These are phyloP conservation scores for Rana temporaria DNA, from an alignment of 2,113 vertebrate species.

Conservation along the genomic window DNA sequence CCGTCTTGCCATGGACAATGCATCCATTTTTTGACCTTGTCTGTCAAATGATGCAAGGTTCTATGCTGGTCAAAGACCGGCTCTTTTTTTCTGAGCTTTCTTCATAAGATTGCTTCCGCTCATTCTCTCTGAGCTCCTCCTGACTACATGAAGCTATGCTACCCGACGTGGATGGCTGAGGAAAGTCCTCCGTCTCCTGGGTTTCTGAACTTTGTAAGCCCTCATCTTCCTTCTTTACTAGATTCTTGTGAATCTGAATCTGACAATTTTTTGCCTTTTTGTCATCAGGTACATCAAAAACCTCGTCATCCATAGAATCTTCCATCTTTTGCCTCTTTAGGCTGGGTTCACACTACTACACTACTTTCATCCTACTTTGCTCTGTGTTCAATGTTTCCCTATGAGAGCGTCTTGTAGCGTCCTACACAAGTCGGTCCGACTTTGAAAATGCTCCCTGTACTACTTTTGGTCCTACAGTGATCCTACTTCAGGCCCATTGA, in stretches of 20 bases:
- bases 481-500: no score
- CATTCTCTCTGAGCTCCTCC: conserved; percentile 76
- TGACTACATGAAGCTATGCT: no score
- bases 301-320: conserved; percentile 75
- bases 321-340: conserved; percentile 65
- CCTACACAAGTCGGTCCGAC: no score
- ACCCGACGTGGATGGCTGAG: conserved; percentile 80
- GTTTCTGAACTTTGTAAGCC: conserved; percentile 64
- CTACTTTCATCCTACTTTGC: no score
- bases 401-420: no score
- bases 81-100: conserved; percentile 74
- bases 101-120: conserved; percentile 72
- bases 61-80: conserved; percentile 81
- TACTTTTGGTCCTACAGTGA: no score
- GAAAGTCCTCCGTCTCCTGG: conserved; percentile 76
- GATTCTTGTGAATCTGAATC: conserved; percentile 65
- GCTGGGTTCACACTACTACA: no score
- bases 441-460: no score
- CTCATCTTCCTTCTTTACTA: conserved; percentile 70
- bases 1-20: conserved; percentile 94
- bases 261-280: conserved; percentile 72
- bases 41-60: conserved; percentile 95
- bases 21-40: conserved; percentile 93
- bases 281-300: conserved; percentile 92
- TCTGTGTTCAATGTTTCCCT: no score